Evolutionary conservation across 2,797 vertebrate genomes (phyloP).

Genomic region (Danio aesculapii): DNA sequence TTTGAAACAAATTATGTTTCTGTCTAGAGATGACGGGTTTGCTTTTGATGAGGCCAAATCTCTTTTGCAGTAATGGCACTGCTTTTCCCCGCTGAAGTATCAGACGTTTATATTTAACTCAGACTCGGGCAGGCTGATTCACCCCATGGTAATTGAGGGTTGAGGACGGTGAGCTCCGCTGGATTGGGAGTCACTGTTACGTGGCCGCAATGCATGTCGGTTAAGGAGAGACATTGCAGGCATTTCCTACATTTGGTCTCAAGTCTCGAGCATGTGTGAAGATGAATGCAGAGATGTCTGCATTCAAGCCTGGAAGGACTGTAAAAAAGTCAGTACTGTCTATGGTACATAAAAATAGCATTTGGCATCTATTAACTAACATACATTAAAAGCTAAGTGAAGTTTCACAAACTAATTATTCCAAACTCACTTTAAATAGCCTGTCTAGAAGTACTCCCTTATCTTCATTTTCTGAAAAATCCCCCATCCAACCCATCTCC

Average conservation of each 20-base stretch:
- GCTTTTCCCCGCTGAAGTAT: slow-evolving; percentile 31
- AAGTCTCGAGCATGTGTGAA: slow-evolving; percentile 5
- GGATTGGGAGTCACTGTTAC: slow-evolving; percentile 16
- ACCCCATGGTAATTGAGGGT: slow-evolving; percentile 42
- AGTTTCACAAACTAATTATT: no score
- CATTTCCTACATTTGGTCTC: slow-evolving; percentile 10
- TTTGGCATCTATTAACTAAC: not conserved
- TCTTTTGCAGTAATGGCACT: slow-evolving; percentile 28
- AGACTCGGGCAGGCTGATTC: slow-evolving; percentile 34
- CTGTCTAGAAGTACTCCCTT: no score
- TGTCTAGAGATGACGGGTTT: slow-evolving; percentile 11
- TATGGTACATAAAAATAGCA: not conserved
- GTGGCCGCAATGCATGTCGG: slow-evolving; percentile 6
- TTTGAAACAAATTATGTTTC: slow-evolving; percentile 30
- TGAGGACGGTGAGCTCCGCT: slow-evolving; percentile 24
- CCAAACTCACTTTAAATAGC: no score
- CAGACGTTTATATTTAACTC: slow-evolving; percentile 46
- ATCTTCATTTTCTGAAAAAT: no score
- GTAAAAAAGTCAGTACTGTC: not conserved
- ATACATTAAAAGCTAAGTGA: not conserved
- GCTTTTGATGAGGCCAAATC: slow-evolving; percentile 40
- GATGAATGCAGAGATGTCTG: not conserved
- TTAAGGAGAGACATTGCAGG: slow-evolving; percentile 18
- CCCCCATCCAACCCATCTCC: no score
- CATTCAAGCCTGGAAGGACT: not conserved